Evolutionary conservation across 2,797 vertebrate genomes (phyloP).

Genomic region (Podarcis siculus): DNA sequence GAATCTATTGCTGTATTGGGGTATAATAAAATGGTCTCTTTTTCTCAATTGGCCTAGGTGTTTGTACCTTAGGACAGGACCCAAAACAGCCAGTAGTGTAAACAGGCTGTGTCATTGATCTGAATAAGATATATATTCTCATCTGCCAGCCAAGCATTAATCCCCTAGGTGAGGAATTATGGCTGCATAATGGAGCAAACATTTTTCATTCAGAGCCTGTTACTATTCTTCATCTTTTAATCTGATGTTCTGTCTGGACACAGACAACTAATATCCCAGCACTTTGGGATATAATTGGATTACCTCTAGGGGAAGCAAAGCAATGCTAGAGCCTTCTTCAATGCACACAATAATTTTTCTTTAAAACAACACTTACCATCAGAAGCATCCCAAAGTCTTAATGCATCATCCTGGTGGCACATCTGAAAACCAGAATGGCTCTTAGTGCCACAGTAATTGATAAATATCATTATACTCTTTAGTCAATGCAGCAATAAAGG

Average conservation of each 20-base stretch:
- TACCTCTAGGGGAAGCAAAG: neutral
- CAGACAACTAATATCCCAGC: neutral
- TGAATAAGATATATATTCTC: neutral
- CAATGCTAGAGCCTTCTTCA: neutral
- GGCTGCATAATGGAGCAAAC: neutral
- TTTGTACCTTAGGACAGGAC: neutral
- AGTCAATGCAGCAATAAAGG: neutral
- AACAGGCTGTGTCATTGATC: neutral
- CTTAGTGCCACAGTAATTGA: slow-evolving; percentile 54
- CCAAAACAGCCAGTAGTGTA: neutral
- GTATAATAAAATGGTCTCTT: neutral
- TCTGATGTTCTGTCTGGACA: neutral
- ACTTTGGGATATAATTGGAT: neutral
- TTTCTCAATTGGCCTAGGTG: neutral
- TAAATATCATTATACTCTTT: neutral
- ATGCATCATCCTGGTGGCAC: slow-evolving; percentile 21
- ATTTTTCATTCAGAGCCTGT: neutral
- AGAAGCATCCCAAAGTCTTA: slow-evolving; percentile 16
- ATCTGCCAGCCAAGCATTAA: neutral
- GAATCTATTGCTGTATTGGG: no score
- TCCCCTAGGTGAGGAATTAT: neutral
- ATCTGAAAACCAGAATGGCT: slow-evolving; percentile 30
- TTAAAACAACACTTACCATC: neutral
- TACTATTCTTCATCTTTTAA: neutral
- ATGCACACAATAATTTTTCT: neutral